Evolutionary conservation across 1,140 invertebrate species (phyloP), one percentile per base, ranked within the genome.

Genomic region (Brachionus rubens): DNA sequence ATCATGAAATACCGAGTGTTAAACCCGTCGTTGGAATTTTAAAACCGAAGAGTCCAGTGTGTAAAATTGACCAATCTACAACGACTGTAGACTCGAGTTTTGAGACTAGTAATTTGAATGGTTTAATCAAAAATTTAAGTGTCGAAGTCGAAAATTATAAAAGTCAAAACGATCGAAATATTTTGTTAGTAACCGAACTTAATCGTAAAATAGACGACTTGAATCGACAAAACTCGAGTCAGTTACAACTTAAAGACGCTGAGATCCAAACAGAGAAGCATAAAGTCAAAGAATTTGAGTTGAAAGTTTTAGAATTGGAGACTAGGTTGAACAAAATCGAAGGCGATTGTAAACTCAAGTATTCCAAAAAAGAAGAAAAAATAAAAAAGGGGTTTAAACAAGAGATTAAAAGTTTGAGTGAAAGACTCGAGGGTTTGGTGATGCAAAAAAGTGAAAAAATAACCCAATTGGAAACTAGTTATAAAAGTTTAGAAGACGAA

Each of bases 401-500:
- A 12, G 68, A 72, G 40, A 36, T 72, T 12, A 72, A 50, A 54
- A 12, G 24, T 10, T 5, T 72, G 10, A 54, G 40, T 12, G 68
- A 50, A 50, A 50, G n/a, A 50, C 46, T 33, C 6, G 30, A 72
- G 16, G 46, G 16, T 6, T 6, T 70, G 12, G 14, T 70, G 21
- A 70, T 21, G 19, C 30, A 72, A 54, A 54, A 48, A 72, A 33
- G 1, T 36, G 50, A 54, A 7, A 72, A 72, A 72, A 50, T 72
- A n/a, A 7, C 2, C 4, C 43, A 26, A 41, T 54, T 72, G 33
- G 68, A 72, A 72, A 19, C 19, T 4, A 3, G 50, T 0, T 72
- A 72, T 26, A 72, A 72, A 72, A 54, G 24, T 14, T 41, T 72
- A 9, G 68, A 72, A 24, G 68, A 72, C 24, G 68, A 72, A 7